A percentile compares a stretch with the other conserved stretches of the same genome.
These are phyloP conservation scores for Diadegma fenestrale DNA, from an alignment of 2,888 invertebrate genomes.

Conservation along the genomic window DNA sequence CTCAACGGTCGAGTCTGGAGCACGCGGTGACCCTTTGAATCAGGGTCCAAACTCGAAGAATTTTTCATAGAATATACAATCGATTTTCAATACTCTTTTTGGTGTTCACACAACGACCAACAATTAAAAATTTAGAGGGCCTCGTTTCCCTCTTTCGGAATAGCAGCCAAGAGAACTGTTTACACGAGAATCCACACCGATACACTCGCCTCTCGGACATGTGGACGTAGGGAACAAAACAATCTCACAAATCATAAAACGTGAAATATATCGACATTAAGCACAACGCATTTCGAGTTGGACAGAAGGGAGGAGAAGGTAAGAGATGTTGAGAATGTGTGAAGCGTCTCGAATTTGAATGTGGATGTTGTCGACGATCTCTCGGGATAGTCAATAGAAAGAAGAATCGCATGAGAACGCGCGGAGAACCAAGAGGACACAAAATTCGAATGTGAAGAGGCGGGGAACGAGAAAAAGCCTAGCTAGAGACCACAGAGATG, in stretches of 20 bases:
- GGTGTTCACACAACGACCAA: constrained; percentile 27
- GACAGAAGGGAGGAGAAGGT: constrained; percentile 19
- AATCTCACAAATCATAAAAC: constrained; percentile 82
- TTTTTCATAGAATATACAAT: constrained; percentile 13
- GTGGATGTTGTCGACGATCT: constrained; percentile 53
- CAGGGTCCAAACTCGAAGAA: constrained; percentile 1
- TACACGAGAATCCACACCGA: neutral
- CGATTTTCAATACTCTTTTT: constrained; percentile 39
- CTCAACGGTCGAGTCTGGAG: neutral
- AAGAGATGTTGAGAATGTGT: constrained; percentile 54
- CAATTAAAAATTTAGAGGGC: constrained; percentile 26
- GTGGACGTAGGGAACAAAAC: constrained; percentile 59
- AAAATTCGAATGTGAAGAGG: constrained; percentile 47
- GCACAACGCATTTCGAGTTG: constrained; percentile 67
- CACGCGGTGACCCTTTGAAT: neutral
- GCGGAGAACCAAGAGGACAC: constrained; percentile 61
- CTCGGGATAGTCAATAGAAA: constrained; percentile 28
- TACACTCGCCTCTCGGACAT: neutral
- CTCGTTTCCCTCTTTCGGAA: constrained; percentile 33
- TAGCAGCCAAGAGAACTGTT: constrained; percentile 21
- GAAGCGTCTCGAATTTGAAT: constrained; percentile 61
- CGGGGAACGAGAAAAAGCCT: constrained; percentile 47
- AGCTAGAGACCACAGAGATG: constrained; percentile 63
- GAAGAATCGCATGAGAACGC: constrained; percentile 51
- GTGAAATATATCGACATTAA: constrained; percentile 78